Conservation (phyloP, 2,888 invertebrate genomes). For the Pandemis cinnamomeana region DNA sequence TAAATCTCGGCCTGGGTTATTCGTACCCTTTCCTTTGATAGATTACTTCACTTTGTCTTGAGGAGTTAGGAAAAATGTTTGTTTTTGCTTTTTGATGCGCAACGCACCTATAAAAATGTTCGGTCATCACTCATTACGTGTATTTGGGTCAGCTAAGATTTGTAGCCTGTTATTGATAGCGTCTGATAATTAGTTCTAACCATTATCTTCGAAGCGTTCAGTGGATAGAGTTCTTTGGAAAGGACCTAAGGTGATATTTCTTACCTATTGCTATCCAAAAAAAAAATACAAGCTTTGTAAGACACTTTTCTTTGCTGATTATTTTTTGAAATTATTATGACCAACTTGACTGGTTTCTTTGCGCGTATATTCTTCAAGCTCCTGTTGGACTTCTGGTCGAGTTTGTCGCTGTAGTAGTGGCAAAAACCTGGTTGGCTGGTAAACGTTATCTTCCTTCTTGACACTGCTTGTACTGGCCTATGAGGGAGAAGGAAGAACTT, state of each 20-base stretch:
- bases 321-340: no score
- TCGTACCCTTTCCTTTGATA: constrained; percentile 40
- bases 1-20: constrained; percentile 35
- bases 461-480: no score
- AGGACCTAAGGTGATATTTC: no score
- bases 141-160: constrained; percentile 12
- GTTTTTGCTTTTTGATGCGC: constrained; percentile 37
- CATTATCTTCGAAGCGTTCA: background rate
- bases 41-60: constrained; percentile 41
- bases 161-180: background rate
- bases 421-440: no score
- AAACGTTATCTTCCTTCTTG: no score
- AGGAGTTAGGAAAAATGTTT: constrained; percentile 35
- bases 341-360: no score
- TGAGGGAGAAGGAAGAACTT: background rate
- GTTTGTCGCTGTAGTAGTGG: no score
- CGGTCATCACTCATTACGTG: constrained; percentile 22
- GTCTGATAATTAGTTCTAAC: background rate
- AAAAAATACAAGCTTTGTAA: no score
- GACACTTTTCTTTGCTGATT: no score
- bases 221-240: background rate
- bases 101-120: constrained; percentile 23
- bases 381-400: no score
- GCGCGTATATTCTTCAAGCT: no score
- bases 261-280: no score